A percentile compares a stretch with the other conserved stretches of the same genome.
Evolutionary conservation across 2,888 invertebrate genomes (phyloP).

Genomic region (Ceriagrion tenellum): DNA sequence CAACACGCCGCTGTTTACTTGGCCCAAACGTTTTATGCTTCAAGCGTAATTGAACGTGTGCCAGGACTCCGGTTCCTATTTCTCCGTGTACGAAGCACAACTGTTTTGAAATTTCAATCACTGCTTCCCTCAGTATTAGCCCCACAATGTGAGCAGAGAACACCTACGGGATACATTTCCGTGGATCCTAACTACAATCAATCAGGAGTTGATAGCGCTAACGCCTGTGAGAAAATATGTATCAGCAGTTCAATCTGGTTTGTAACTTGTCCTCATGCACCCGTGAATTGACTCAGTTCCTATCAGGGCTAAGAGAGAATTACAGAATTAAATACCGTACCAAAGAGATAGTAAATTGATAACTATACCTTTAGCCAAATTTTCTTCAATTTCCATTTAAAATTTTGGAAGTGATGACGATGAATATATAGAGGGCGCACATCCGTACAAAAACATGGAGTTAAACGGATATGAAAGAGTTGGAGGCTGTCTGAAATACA

Average conservation of each 20-base stretch:
- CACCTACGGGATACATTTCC: neutral
- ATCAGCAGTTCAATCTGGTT: neutral
- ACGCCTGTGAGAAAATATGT: neutral
- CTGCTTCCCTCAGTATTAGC: conserved; percentile 1
- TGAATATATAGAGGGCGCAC: too few species aligned
- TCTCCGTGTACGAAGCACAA: neutral
- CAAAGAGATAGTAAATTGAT: too few species aligned
- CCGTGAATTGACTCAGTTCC: neutral
- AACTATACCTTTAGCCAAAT: too few species aligned
- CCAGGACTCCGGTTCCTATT: neutral
- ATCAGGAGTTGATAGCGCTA: neutral
- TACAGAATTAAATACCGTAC: too few species aligned
- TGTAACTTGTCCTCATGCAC: neutral
- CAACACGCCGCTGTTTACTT: conserved; percentile 3
- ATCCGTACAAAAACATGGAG: too few species aligned
- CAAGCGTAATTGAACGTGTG: neutral
- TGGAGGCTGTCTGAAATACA: too few species aligned
- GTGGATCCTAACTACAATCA: neutral
- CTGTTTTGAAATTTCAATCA: conserved; percentile 6
- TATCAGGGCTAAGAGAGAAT: too few species aligned
- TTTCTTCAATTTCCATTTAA: too few species aligned
- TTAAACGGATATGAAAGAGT: too few species aligned
- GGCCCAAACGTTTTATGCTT: neutral
- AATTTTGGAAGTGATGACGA: too few species aligned
- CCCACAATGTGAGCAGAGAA: neutral